Conservation (phyloP, 2,113 vertebrate genomes). For the Xyrauchen texanus region DNA sequence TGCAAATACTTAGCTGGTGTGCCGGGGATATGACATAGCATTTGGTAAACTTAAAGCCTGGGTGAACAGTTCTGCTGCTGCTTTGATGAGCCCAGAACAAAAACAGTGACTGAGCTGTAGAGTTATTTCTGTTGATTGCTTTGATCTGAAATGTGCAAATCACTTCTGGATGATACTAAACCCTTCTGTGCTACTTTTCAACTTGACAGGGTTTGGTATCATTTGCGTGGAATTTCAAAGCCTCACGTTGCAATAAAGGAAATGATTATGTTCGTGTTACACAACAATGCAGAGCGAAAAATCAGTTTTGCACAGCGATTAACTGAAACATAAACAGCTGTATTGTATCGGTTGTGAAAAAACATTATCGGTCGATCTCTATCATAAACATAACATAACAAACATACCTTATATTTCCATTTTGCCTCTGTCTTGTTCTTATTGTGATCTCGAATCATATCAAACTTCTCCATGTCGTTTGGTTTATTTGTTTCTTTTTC, state of each 20-base stretch:
- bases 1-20: constrained; percentile 67
- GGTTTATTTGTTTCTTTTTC: constrained; percentile 86
- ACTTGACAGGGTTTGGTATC: background rate
- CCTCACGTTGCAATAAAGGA: too few species aligned
- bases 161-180: constrained; percentile 39
- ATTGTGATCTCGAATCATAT: constrained; percentile 88
- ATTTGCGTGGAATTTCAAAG: too few species aligned
- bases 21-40: constrained; percentile 60
- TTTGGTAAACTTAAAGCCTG: constrained; percentile 60
- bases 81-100: constrained; percentile 63
- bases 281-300: too few species aligned
- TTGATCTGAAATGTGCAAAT: constrained; percentile 66
- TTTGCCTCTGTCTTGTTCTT: constrained; percentile 97
- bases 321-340: too few species aligned
- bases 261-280: background rate
- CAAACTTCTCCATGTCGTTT: constrained; percentile 88
- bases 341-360: too few species aligned
- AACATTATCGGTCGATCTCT: too few species aligned
- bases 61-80: constrained; percentile 54
- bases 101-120: constrained; percentile 59
- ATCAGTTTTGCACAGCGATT: too few species aligned
- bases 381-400: too few species aligned
- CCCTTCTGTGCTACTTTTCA: constrained; percentile 22
- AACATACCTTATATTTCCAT: constrained; percentile 97
- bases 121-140: constrained; percentile 63